These are phyloP conservation scores for Epinotia brunnichana DNA, from an alignment of 2,888 invertebrate genomes.

Conservation along the genomic window DNA sequence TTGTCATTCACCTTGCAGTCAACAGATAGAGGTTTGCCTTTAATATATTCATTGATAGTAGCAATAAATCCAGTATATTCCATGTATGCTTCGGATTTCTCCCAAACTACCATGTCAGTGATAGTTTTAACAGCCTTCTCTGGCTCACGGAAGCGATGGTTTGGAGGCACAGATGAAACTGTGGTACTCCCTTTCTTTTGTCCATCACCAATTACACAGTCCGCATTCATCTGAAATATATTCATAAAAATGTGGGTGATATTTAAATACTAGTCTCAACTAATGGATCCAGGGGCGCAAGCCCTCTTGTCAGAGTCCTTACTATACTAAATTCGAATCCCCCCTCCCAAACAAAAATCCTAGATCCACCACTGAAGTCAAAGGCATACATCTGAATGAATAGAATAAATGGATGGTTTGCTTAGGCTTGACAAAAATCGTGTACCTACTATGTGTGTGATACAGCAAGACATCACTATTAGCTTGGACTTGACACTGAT, in stretches of 20 bases:
- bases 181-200: conserved; percentile 50
- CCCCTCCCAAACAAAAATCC: too few species aligned
- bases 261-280: neutral
- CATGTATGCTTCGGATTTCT: conserved; percentile 93
- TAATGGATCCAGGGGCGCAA: too few species aligned
- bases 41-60: conserved; percentile 93
- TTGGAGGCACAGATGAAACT: conserved; percentile 70
- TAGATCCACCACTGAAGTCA: too few species aligned
- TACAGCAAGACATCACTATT: too few species aligned
- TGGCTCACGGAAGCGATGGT: conserved; percentile 86
- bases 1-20: conserved; percentile 85
- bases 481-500: too few species aligned
- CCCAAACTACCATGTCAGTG: conserved; percentile 91
- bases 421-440: too few species aligned
- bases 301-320: too few species aligned
- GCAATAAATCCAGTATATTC: conserved; percentile 95
- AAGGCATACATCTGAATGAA: too few species aligned
- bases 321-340: too few species aligned
- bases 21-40: conserved; percentile 88
- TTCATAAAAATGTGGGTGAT: conserved; percentile 9
- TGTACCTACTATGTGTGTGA: too few species aligned
- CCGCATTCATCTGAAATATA: conserved; percentile 67
- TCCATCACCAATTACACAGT: conserved; percentile 70
- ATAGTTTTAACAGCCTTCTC: conserved; percentile 86
- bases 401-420: too few species aligned